phyloP scores from a whole-genome alignment of 2,888 invertebrate species.

The Chrysotoxum bicinctum region DNA sequence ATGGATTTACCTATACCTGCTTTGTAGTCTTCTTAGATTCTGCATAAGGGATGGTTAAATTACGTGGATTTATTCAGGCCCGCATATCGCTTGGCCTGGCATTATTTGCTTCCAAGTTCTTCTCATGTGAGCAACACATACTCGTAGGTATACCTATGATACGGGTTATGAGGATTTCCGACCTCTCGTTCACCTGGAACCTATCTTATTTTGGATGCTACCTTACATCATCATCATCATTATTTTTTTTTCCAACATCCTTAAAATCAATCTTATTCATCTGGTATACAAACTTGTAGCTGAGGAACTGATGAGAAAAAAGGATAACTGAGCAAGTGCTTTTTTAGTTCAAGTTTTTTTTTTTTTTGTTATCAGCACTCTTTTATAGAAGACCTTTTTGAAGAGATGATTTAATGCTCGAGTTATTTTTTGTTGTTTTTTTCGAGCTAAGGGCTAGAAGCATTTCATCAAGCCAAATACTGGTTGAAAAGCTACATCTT shows the following conservation, averaged over 20 bases:
- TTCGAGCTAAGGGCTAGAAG: neutral
- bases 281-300: neutral
- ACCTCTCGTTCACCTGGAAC: neutral
- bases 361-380: neutral
- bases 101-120: neutral
- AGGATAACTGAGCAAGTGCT: neutral
- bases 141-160: neutral
- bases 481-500: no score
- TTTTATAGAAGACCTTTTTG: neutral
- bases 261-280: constrained; percentile 8
- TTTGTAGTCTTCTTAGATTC: neutral
- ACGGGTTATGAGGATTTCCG: neutral
- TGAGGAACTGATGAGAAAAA: neutral
- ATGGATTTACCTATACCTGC: constrained; percentile 13
- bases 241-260: neutral
- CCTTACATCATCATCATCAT: constrained; percentile 2
- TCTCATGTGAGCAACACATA: neutral
- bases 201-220: neutral
- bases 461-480: neutral
- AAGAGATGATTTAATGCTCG: neutral
- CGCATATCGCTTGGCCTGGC: neutral
- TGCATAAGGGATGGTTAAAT: constrained; percentile 10
- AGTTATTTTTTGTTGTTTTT: neutral
- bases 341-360: neutral
- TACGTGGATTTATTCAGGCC: constrained; percentile 23